Base-by-base conservation (phyloP, 2,113 vertebrate species). In the Miniopterus natalensis region DNA sequence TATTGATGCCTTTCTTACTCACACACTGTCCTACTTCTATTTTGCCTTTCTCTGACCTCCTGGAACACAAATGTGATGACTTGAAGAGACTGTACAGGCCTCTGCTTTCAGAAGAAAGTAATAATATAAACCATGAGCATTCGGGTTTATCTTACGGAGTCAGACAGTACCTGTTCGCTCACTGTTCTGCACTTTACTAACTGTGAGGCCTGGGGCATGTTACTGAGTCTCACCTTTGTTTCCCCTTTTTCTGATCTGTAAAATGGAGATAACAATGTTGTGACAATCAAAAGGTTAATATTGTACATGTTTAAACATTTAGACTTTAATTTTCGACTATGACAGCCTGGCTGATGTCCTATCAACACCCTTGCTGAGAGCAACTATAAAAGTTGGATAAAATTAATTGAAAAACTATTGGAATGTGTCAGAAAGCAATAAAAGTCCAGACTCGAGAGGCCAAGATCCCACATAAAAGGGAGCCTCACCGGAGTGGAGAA, bases 91-190 rank as follows among this genome's bases (percentile, higher is more conserved):
- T 13, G 8, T 15, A 21, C 17, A n/a, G 23, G 15, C 2, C 10
- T 89, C 36, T 80, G 36, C 29, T 47, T 92, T 59, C 29, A 59
- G 73, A 42, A 92, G 20, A 75, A 53, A 29, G 74, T 45, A 59
- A 84, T 66, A 84, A 78, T 27, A 6, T 59, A 53, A 42, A 5
- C 36, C 14, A 68, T 49, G 53, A 13, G 36, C 40, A 23, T 63
- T 68, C 53, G 66, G 31, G 27, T 81, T 89, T 88, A 27, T 45
- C 36, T 92, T 53, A 45, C 31, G 4, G 20, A 21, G 23, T 68
- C 66, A 89, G 59, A 78, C 63, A 31, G 45, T 84, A 61, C 63
- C 21, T 77, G 27, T 81, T 83, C 40, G 31, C 84, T 85, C 66
- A 79, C 14, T 1, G 23, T 31, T 88, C 51, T 71, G 29, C 20